A percentile compares a stretch with the other conserved stretches of the same genome.
Evolutionary conservation across 1,140 invertebrate genomes (phyloP).

Genomic region (Protaetia brevitarsis): DNA sequence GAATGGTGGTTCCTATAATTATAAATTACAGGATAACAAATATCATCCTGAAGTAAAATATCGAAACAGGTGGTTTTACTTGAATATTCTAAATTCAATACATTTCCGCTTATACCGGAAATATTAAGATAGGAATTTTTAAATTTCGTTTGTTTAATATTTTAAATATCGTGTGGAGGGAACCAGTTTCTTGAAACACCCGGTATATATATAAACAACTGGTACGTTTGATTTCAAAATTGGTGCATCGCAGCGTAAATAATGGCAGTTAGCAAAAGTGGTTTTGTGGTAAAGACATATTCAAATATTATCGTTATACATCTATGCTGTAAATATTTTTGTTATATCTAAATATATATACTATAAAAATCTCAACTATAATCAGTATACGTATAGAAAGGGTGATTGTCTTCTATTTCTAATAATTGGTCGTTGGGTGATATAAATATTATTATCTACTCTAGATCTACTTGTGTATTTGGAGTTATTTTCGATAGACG

Average conservation of each 20-base stretch:
- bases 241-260: neutral
- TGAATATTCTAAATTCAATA: too few species aligned
- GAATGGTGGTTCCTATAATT: too few species aligned
- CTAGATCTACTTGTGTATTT: too few species aligned
- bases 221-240: neutral
- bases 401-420: conserved; percentile 1
- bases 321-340: neutral
- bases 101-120: too few species aligned
- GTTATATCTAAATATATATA: neutral
- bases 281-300: neutral
- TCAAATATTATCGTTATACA: neutral
- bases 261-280: conserved; percentile 13
- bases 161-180: too few species aligned
- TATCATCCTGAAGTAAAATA: too few species aligned
- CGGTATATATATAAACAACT: neutral
- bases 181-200: neutral
- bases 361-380: neutral
- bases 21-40: too few species aligned
- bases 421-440: conserved; percentile 4
- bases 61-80: too few species aligned
- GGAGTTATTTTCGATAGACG: too few species aligned
- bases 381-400: neutral
- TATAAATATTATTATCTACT: too few species aligned
- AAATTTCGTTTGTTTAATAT: too few species aligned
- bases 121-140: too few species aligned